Evolutionary conservation across 2,797 vertebrate genomes (phyloP), one percentile per base, ranked within the genome.

Genomic region (Erethizon dorsatum): DNA sequence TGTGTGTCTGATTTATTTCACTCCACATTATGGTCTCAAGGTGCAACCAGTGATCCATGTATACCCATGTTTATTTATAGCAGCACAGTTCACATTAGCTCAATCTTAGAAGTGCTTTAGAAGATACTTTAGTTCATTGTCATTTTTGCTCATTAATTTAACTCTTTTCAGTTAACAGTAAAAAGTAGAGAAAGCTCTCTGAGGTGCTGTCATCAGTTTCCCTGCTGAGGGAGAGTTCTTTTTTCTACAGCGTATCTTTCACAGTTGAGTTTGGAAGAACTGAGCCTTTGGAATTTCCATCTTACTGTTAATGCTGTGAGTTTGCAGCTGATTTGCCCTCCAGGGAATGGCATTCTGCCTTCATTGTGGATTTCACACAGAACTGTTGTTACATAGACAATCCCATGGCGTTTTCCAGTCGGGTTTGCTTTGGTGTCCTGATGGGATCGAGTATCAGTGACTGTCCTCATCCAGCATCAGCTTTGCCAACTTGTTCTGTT

Each of bases 291-390:
- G 56, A 33, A 79, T 82, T 92, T 69, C 82, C 54, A 20, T 88
- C 80, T 57, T 54, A 28, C 12, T 89, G 78, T 91, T 67, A 67
- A 45, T 56, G n/a, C 4, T 5, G 33, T 75, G 93, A 91, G 52
- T 92, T 91, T 92, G 94, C 77, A 63, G 54, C 26, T 75, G 94
- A 50, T 63, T 31, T 56, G 65, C 20, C 86, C 67, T 41, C 15
- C 56, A 52, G 54, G 78, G 83, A 88, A 82, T 82, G 77, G 2
- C 47, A 18, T 82, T 33, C 65, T 45, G 10, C 24, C 63, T 28
- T 90, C 47, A n/a, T 84, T 77, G 77, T 78, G 88, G 47, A 78
- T 11, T 37, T 77, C 20, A 52, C 8, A 2, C 22, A 20, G 47
- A 91, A n/a, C 67, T 82, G 65, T 69, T 56, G 78, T 88, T 87